Percentiles rank a stretch among this genome's conserved stretches.
phyloP scores from a whole-genome alignment of 2,797 vertebrate species.

The Ptychadena robeensis region DNA sequence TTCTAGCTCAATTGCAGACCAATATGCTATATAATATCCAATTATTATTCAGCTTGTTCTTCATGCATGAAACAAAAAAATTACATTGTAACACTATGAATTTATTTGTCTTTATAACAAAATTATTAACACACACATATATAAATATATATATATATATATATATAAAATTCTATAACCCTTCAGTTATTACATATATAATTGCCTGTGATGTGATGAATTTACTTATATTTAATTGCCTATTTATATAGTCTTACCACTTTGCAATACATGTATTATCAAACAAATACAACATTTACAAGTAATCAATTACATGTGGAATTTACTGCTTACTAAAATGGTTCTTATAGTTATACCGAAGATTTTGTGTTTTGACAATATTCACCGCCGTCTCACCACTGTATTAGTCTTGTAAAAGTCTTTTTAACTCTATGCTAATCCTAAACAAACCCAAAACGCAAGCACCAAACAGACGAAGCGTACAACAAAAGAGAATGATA shows the following conservation, averaged over 20 bases:
- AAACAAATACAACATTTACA: no score
- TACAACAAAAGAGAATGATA: constrained; percentile 83
- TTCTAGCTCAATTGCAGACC: not conserved
- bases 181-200: not conserved
- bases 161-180: not conserved
- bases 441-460: constrained; percentile 76
- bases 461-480: constrained; percentile 73
- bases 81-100: not conserved
- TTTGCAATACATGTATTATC: not conserved
- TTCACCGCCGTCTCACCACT: constrained; percentile 66
- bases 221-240: not conserved
- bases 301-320: no score
- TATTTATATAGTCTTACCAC: not conserved
- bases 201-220: not conserved
- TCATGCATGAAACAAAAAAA: not conserved
- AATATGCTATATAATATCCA: not conserved
- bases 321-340: not conserved
- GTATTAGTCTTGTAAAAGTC: constrained; percentile 77
- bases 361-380: constrained; percentile 74
- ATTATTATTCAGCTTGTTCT: not conserved
- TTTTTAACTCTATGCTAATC: constrained; percentile 77
- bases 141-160: no score
- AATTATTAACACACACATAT: no score
- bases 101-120: not conserved
- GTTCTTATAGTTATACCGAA: constrained; percentile 72